Evolutionary conservation across 64 coral and sea anemone genomes (phyloP).

Genomic region (Cladopsammia gracilis): DNA sequence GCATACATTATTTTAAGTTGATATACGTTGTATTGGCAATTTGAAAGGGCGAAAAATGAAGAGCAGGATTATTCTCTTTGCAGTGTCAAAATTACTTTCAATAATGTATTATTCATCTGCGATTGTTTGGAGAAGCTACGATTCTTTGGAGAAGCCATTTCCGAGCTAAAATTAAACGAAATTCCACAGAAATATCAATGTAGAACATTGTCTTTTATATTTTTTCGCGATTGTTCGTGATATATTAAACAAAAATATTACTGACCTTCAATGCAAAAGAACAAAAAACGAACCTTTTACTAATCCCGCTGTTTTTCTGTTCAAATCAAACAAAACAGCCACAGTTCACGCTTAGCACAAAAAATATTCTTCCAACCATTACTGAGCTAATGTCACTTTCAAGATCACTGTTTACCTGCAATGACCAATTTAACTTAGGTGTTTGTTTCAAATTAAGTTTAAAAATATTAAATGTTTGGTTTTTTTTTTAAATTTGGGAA

Average conservation of each 20-base stretch:
- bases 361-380: not conserved
- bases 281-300: not conserved
- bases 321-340: slow-evolving; percentile 23
- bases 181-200: too few species aligned
- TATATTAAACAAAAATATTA: not conserved
- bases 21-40: not conserved
- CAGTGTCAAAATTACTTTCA: not conserved
- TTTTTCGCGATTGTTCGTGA: not conserved
- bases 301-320: slow-evolving; percentile 2
- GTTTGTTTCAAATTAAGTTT: too few species aligned
- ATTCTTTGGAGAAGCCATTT: not conserved
- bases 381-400: not conserved
- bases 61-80: not conserved
- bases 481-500: too few species aligned
- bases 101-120: slow-evolving; percentile 32
- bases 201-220: not conserved
- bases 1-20: not conserved
- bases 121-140: not conserved
- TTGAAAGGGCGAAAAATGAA: not conserved
- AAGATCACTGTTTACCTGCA: not conserved
- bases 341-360: not conserved
- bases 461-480: too few species aligned
- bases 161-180: not conserved
- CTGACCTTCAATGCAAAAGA: not conserved
- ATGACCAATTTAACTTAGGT: not conserved